Conservation (phyloP, 2,797 vertebrate species). For the Euthynnus affinis region DNA sequence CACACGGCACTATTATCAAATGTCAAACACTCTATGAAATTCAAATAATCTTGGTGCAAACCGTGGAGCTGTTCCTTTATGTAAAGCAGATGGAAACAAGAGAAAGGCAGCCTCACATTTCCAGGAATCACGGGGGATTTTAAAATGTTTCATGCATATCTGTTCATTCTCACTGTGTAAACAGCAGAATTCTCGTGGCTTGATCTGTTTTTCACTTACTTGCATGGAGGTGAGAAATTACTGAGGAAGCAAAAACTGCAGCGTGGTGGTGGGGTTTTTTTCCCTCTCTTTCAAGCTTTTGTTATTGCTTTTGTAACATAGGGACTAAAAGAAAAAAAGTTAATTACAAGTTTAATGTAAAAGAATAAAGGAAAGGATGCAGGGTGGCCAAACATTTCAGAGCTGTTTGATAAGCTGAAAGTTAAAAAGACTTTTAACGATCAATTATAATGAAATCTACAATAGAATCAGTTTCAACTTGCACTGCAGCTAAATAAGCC, state of each 20-base stretch:
- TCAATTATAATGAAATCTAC: not conserved
- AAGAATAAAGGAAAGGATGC: conserved; percentile 4
- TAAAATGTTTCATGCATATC: conserved; percentile 75
- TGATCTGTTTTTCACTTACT: conserved; percentile 61
- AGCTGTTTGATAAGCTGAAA: not conserved
- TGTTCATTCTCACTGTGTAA: conserved; percentile 72
- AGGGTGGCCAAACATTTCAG: not conserved
- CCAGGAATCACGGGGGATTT: conserved; percentile 73
- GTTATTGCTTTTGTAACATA: conserved; percentile 15
- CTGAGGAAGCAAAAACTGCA: conserved; percentile 24
- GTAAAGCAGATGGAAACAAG: conserved; percentile 76
- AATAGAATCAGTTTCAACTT: not conserved
- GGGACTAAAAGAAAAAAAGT: not conserved
- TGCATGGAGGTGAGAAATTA: conserved; percentile 58
- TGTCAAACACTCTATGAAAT: conserved; percentile 81
- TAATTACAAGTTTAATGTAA: conserved; percentile 29
- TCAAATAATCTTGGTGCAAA: conserved; percentile 80
- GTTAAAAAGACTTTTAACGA: not conserved
- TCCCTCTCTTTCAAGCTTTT: conserved; percentile 19
- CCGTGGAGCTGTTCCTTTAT: conserved; percentile 68
- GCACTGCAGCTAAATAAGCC: not conserved
- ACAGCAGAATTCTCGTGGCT: conserved; percentile 65
- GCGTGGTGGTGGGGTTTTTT: not conserved
- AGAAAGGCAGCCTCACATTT: conserved; percentile 49
- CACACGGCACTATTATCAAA: conserved; percentile 74